Conservation (phyloP, 2,888 invertebrate genomes). For the Ophion obscuratus region DNA sequence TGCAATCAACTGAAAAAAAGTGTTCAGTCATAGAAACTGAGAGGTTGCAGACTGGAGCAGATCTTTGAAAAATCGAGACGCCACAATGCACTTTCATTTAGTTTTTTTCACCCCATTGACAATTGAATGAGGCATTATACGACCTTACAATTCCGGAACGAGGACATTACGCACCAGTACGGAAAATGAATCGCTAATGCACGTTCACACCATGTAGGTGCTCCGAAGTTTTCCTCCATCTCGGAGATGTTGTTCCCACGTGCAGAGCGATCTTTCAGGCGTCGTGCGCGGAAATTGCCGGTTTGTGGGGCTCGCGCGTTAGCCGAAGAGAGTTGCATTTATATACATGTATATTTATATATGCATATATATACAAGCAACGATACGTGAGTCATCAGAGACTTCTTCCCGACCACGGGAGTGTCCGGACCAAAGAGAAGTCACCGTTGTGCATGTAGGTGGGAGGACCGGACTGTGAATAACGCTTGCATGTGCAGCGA, state of each 20-base stretch:
- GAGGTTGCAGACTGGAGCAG: too few relatives aligned
- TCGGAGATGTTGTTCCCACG: slow-evolving; percentile 54
- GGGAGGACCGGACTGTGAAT: slow-evolving; percentile 59
- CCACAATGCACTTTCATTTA: slow-evolving; percentile 11
- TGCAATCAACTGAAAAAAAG: too few relatives aligned
- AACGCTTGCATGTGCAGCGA: slow-evolving; percentile 37
- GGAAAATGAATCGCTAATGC: slow-evolving; percentile 29
- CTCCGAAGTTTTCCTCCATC: slow-evolving; percentile 14
- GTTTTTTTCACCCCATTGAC: not conserved
- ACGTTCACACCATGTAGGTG: slow-evolving; percentile 26
- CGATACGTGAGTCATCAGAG: slow-evolving; percentile 59
- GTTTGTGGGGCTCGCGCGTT: slow-evolving; percentile 3
- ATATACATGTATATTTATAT: not conserved
- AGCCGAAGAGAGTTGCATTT: slow-evolving; percentile 14
- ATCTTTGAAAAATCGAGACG: too few relatives aligned
- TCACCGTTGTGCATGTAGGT: slow-evolving; percentile 48
- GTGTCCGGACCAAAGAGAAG: slow-evolving; percentile 56
- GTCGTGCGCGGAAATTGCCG: slow-evolving; percentile 42
- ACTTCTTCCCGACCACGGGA: slow-evolving; percentile 52
- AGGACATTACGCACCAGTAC: slow-evolving; percentile 28
- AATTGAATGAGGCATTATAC: slow-evolving; percentile 5
- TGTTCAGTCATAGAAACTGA: too few relatives aligned
- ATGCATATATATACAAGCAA: not conserved
- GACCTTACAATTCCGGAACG: slow-evolving; percentile 11
- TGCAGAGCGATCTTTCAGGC: slow-evolving; percentile 39